Evolutionary conservation across 2,113 vertebrate species (phyloP).

Genomic region (Perognathus longimembris): DNA sequence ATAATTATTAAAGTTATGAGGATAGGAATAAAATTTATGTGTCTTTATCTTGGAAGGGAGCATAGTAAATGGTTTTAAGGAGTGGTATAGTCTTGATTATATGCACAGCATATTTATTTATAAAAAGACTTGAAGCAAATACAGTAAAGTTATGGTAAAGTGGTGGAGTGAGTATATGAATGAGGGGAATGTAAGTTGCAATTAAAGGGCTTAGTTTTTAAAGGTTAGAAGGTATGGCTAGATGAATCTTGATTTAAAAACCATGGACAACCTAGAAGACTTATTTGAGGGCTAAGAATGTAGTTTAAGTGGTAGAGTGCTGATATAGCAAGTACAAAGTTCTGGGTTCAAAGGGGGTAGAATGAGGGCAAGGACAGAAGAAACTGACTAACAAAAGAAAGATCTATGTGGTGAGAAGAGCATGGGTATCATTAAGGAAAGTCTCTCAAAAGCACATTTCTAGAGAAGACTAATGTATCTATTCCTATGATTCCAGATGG

Average conservation of each 20-base stretch:
- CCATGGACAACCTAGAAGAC: neutral
- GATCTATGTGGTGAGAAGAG: neutral
- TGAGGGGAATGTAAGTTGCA: neutral
- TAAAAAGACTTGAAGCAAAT: slow-evolving; percentile 1
- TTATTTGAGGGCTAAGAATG: too few relatives aligned
- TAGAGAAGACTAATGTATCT: neutral
- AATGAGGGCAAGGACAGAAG: too few relatives aligned
- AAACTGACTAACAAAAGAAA: neutral
- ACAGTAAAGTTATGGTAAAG: slow-evolving; percentile 26
- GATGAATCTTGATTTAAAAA: slow-evolving; percentile 13
- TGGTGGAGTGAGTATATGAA: neutral
- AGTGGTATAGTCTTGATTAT: neutral
- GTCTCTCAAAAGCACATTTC: neutral
- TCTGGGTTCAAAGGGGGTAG: too few relatives aligned
- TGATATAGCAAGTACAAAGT: too few relatives aligned
- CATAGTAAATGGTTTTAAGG: slow-evolving; percentile 2
- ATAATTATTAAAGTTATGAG: neutral
- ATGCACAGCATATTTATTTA: neutral
- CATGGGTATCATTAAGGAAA: neutral
- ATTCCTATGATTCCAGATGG: neutral
- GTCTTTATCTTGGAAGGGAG: neutral
- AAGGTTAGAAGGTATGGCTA: neutral
- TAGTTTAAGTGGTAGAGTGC: too few relatives aligned
- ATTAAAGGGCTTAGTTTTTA: neutral
- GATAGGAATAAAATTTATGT: neutral